Evolutionary conservation across 2,113 vertebrate genomes (phyloP).

Genomic region (Syrrhaptes paradoxus): DNA sequence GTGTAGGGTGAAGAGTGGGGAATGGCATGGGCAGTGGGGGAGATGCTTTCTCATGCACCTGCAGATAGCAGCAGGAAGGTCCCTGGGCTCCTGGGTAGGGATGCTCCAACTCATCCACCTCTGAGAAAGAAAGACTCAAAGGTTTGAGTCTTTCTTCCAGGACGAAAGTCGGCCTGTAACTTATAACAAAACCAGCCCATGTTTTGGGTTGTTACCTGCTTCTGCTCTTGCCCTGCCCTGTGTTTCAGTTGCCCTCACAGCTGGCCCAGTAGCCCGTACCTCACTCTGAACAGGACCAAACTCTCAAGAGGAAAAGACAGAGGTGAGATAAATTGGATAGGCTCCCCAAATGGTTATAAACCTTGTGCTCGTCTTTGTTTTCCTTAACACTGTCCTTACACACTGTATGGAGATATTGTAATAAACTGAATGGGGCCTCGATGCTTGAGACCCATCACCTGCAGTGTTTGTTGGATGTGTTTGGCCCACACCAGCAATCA

Average conservation of each 20-base stretch:
- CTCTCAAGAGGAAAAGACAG: neutral
- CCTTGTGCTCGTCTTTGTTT: neutral
- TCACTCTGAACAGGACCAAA: neutral
- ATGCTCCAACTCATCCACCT: neutral
- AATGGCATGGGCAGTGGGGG: fast-evolving
- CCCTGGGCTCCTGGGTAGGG: fast-evolving
- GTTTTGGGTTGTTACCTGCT: conserved; percentile 34
- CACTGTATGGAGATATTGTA: neutral
- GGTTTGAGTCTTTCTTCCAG: neutral
- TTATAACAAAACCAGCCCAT: neutral
- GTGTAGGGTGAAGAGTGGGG: neutral
- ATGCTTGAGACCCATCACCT: neutral
- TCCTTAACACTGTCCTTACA: neutral
- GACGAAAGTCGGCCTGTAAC: conserved; percentile 22
- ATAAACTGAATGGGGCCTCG: fast-evolving
- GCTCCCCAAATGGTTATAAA: neutral
- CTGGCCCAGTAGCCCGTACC: neutral
- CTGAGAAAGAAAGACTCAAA: neutral
- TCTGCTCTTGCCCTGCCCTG: neutral
- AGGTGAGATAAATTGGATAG: neutral
- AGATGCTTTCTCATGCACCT: neutral
- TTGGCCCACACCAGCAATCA: neutral
- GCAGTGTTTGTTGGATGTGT: neutral
- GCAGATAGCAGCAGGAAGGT: neutral
- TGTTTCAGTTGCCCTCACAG: neutral